Evolutionary conservation across 1,140 invertebrate genomes (phyloP), one percentile per base, ranked within the genome.

Genomic region (Tyrophagus putrescentiae): DNA sequence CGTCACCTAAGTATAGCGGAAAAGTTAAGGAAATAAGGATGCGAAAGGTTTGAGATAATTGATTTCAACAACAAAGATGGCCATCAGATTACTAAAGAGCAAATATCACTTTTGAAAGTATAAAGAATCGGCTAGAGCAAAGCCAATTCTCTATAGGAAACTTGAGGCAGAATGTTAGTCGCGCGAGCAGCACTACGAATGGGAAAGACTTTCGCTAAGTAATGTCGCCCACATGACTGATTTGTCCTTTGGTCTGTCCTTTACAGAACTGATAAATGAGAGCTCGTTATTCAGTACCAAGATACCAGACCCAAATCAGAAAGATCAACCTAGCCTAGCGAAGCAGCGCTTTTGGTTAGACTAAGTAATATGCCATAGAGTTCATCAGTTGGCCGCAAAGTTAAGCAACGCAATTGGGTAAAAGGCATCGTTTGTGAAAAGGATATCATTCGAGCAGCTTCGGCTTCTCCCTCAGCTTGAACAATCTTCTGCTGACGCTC

Each of bases 401-500:
- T 57, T 32, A 48, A 28, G 7, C 18, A 53, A 57, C 32, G 4
- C 27, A 45, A 57, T 18, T 44, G 7, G 27, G 21, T 29, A 11
- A 31, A 56, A 21, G 4, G 60, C 28, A 61, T 52, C 59, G n/a
- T 31, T 60, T 61, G 64, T 61, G 66, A 78, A 82, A 84, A 85
- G 83, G 83, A 85, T 85, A 86, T 85, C 87, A 92, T 88, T 79
- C 87, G 85, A 2, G 95, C 96, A 68, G 95, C 89, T 78, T 96
- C 85, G 27, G 96, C 93, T 83, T 99, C 96, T 79, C 96, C 96
- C 76, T 98, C 94, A 65, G 96, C 95, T 73, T 98, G 94, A 1
- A 99, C 92, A 76, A 99, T 96, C 71, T 98, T 99, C 74, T 99
- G 95, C 73, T 98, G 96, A 69, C 84, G 82, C 72, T 98, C 94